Evolutionary conservation across 1,140 invertebrate genomes (phyloP), one percentile per base, ranked within the genome.

Genomic region (Rhyacophila brunnea): DNA sequence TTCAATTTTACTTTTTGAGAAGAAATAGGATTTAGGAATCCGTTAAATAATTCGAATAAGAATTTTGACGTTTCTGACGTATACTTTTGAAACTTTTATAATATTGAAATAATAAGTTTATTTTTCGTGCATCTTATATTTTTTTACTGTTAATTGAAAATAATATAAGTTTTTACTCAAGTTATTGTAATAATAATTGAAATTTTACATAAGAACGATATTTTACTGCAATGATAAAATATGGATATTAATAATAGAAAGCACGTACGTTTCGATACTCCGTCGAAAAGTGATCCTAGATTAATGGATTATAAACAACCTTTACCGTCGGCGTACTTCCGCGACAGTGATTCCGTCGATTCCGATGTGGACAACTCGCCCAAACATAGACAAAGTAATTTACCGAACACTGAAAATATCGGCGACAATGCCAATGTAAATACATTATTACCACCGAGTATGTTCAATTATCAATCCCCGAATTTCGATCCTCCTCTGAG

Each of bases 191-290:
- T n/a, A n/a, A n/a, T n/a, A n/a, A n/a, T n/a, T n/a, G n/a, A n/a
- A n/a, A n/a, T n/a, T n/a, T n/a, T n/a, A n/a, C n/a, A n/a, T n/a
- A n/a, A n/a, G 9, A 28, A 28, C 23, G 9, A 5, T 28, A 28
- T 28, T 28, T 28, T 28, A 28, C 4, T 28, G 3, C 3, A 5
- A 9, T 28, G 23, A 28, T 9, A 28, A 3, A 28, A 28, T 5
- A 28, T 28, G 23, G 9, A 28, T 28, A 9, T 28, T 5, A 28
- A 9, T 28, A 28, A 28, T 3, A 58, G 43, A 36, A 58, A 58
- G 18, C 55, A 58, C 11, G 55, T 58, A 7, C 20, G 55, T 3
- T 58, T 58, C 18, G 38, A 58, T 34, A 57, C 35, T 15, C 47
- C 55, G 0, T 18, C 23, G 14, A 58, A 50, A 13, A 50, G 19